Base-by-base conservation (phyloP, 2,113 vertebrate species). In the Pimephales promelas region DNA sequence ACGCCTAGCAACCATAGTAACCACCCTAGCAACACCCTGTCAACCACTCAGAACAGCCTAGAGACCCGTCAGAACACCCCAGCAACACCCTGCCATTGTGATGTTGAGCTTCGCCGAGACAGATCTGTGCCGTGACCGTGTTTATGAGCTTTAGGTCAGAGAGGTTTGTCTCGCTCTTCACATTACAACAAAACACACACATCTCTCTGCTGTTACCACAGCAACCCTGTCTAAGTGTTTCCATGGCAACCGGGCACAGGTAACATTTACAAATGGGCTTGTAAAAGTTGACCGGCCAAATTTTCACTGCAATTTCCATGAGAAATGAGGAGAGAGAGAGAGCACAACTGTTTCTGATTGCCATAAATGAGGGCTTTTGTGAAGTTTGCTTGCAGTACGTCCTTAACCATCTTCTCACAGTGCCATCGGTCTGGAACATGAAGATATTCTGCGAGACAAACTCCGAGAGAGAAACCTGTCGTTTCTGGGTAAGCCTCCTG, bases 381-480 rank as follows among this genome's bases (percentile, higher is more conserved):
- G 76, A 68, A 40, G 36, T 78, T 68, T 89, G 88, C 95, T 92
- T 75, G 47, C 62, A 52, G 43, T 77, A 68, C 89, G 87, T 95
- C 92, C 95, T 97, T 97, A 93, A 98, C 94, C 73, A 45, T 68
- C 64, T 83, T 5, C 86, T 81, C 79, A 85, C 91, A 98, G 98
- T 0, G 95, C 97, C 81, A 97, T 99, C 90, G 98, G 98, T 34
- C 94, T 98, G 68, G 98, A 99, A 71, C 97, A 98, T 5, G 98
- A 99, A 92, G 94, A 99, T 70, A 92, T 98, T 83, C 95, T 99
- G 26, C 89, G 95, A 90, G 96, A 98, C 90, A 95, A 96, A 88
- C 96, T 99, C 87, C 91, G 95, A 78, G 95, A 97, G 92, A 96
- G 90, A 89, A 98, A 97, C 86, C 93, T 99, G 77, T 96, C 98